Evolutionary conservation across 2,888 invertebrate species (phyloP).

Genomic region (Ligdia adustata): DNA sequence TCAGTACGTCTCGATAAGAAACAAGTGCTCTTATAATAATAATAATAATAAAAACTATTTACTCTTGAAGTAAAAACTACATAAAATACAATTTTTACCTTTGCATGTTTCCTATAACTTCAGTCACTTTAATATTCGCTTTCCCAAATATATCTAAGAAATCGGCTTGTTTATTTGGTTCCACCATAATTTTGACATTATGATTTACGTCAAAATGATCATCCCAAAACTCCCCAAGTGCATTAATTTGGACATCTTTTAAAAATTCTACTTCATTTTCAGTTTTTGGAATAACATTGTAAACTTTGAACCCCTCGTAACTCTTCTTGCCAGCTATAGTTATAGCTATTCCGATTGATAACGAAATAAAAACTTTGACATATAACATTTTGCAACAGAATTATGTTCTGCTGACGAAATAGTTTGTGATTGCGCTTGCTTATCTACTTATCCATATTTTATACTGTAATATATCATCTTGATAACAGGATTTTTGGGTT

Average conservation of each 20-base stretch:
- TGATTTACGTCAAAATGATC: conserved; percentile 58
- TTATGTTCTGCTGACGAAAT: neutral
- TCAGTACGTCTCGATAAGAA: too few relatives aligned
- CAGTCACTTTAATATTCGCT: conserved; percentile 42
- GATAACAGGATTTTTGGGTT: neutral
- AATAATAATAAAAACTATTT: too few relatives aligned
- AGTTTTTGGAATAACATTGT: conserved; percentile 77
- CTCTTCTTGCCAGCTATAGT: conserved; percentile 39
- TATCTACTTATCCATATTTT: conserved; percentile 9
- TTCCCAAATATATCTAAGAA: conserved; percentile 44
- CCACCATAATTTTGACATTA: conserved; percentile 60
- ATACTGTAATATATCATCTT: conserved; percentile 8
- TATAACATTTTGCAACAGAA: conserved; percentile 45
- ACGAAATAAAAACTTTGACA: conserved; percentile 36
- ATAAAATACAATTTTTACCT: too few relatives aligned
- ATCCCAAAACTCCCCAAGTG: conserved; percentile 65
- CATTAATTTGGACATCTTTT: conserved; percentile 64
- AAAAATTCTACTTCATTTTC: conserved; percentile 74
- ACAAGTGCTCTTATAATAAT: too few relatives aligned
- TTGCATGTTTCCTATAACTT: conserved; percentile 60
- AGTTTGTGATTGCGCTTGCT: conserved; percentile 1
- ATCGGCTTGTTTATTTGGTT: conserved; percentile 44
- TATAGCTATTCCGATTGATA: conserved; percentile 30
- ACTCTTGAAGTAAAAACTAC: too few relatives aligned
- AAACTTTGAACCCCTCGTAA: conserved; percentile 85